phyloP scores from a whole-genome alignment of 2,113 vertebrate genomes.

The Delphinus delphis region DNA sequence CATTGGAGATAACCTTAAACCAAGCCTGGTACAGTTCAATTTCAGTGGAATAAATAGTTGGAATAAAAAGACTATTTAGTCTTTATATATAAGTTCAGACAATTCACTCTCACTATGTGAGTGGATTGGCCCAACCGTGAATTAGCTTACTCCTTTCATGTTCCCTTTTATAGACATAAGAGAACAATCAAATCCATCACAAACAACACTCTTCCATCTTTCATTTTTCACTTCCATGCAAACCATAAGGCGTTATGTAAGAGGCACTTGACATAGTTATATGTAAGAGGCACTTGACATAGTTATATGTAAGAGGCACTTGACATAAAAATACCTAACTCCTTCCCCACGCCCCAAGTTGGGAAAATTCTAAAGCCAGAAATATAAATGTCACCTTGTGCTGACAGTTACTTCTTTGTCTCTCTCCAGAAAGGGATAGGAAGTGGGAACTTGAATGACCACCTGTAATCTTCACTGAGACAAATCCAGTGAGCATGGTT shows the following conservation, averaged over 20 bases:
- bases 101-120: neutral
- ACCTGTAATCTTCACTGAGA: neutral
- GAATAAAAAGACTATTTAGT: neutral
- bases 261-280: neutral
- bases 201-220: neutral
- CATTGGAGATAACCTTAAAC: neutral
- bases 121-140: neutral
- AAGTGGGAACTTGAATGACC: neutral
- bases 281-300: neutral
- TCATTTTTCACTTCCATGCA: neutral
- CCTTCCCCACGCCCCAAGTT: neutral
- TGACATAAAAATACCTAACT: neutral
- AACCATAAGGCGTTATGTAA: neutral
- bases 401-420: neutral
- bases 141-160: neutral
- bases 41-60: neutral
- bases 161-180: neutral
- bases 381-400: neutral
- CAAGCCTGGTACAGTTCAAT: neutral
- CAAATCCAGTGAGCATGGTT: neutral
- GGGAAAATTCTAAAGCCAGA: conserved; percentile 9
- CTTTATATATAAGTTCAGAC: neutral
- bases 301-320: neutral
- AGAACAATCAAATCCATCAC: neutral
- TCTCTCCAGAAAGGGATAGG: neutral